Base-by-base conservation (phyloP, 1,140 invertebrate species). In the Drosophila yakuba region DNA sequence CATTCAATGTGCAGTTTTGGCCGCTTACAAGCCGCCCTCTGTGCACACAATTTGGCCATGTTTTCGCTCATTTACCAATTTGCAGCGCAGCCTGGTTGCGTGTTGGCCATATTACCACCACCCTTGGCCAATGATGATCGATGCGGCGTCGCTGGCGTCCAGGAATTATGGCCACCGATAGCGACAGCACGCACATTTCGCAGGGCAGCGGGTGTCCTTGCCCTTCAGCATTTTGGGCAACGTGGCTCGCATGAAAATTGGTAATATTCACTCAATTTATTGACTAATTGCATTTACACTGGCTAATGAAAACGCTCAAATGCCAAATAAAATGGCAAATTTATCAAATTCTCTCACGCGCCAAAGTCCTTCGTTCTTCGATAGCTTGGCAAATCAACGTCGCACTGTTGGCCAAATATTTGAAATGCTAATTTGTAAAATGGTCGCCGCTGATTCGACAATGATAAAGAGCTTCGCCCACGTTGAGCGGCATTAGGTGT, bases 211-310 rank as follows among this genome's bases (percentile, higher is more conserved):
- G 52, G 36, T 50, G 44, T 38, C 48, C 63, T 82, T 78, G 78
- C 71, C 68, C 63, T 62, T 60, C 32, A 47, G 10, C 43, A 20
- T 45, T 45, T 45, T 45, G 4, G 17, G 8, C 8, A 14, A 4
- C 10, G 17, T 4, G 17, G 10, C 63, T 86, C 59, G 83, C 83
- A 88, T 88, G 83, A 63, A 60, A 77, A 77, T 80, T 74, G 75
- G 66, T 74, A 80, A 77, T 88, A 89, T 88, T 84, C 84, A 89
- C 88, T 74, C 71, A 84, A 89, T 88, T 88, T 88, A 88, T 89
- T 89, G 76, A 77, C 72, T 84, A 89, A 89, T 88, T 88, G 83
- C 80, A 88, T 83, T 84, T 79, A 71, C 73, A 69, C 58, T 52
- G 71, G 62, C 82, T 86, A 86, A 88, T 86, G 74, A 88, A 69